Base-by-base conservation (phyloP, 1,140 invertebrate species). In the Achatina immaculata region DNA sequence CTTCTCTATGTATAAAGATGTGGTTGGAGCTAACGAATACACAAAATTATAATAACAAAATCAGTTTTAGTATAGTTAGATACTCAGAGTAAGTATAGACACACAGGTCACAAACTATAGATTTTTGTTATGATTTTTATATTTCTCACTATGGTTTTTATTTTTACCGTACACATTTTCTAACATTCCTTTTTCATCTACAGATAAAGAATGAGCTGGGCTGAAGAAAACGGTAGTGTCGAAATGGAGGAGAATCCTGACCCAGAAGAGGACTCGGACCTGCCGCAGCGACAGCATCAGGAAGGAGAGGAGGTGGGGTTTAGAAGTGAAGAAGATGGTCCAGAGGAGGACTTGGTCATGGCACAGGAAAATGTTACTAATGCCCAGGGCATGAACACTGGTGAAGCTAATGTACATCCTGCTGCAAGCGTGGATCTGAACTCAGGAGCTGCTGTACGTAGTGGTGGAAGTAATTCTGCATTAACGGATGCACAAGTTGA, bases 191-290 rank as follows among this genome's bases (percentile, higher is more conserved):
- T 40, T 69, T 69, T 69, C 19, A 62, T 68, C 7, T n/a, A 1
- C 72, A 65, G 79, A 51, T 78, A 65, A 62, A 76, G 40, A 38
- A 68, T 83, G 80, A 84, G 73, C 66, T 82, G 81, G 83, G 76
- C 73, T 31, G 80, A 71, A 19, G 81, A 86, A 51, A 78, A 40
- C 68, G 84, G 82, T 45, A 78, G 68, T 66, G 82, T 51, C 45
- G 83, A 80, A 36, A 34, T 80, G 38, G 76, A 48, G 40, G 85
- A 86, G 81, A 86, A 86, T 78, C 85, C 85, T 71, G 81, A 85
- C 16, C 83, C 85, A 74, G 85, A 86, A 80, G 82, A 83, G 62
- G 85, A 86, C 45, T 66, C 58, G 55, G 78, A 78, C 51, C 48
- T 72, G 31, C 66, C 66, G 24, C 66, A 42, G 34, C 14, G 55